phyloP scores from a whole-genome alignment of 2,113 vertebrate genomes.

The Neotoma lepida region DNA sequence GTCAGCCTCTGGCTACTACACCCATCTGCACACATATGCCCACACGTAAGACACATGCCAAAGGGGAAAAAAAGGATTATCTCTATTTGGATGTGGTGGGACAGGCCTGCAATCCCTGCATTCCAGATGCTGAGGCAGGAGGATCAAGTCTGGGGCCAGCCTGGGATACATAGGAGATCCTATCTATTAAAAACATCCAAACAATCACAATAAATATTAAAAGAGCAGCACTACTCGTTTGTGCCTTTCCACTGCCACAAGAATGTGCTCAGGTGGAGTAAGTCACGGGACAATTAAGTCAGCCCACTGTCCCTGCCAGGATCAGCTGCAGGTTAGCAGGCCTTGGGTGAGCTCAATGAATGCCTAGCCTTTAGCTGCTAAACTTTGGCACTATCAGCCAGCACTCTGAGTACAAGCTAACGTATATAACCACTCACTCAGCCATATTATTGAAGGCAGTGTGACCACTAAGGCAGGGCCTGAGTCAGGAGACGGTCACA shows the following conservation, averaged over 20 bases:
- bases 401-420: not conserved
- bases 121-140: not conserved
- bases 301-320: not conserved
- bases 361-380: not conserved
- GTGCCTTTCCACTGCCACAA: too few species aligned
- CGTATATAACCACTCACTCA: not conserved
- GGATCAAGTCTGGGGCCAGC: not conserved
- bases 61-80: not conserved
- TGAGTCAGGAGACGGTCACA: not conserved
- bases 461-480: not conserved
- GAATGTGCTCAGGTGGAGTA: rapidly evolving
- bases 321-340: not conserved
- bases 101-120: not conserved
- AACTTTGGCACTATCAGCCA: not conserved
- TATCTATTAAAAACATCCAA: not conserved
- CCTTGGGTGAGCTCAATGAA: not conserved
- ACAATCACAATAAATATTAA: not conserved
- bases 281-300: too few species aligned
- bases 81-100: not conserved
- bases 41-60: not conserved
- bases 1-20: not conserved
- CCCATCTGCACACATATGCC: not conserved
- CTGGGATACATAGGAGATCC: not conserved
- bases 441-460: not conserved
- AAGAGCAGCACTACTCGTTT: not conserved